Base-by-base conservation (phyloP, 1,140 invertebrate genomes). In the Euura lappo region DNA sequence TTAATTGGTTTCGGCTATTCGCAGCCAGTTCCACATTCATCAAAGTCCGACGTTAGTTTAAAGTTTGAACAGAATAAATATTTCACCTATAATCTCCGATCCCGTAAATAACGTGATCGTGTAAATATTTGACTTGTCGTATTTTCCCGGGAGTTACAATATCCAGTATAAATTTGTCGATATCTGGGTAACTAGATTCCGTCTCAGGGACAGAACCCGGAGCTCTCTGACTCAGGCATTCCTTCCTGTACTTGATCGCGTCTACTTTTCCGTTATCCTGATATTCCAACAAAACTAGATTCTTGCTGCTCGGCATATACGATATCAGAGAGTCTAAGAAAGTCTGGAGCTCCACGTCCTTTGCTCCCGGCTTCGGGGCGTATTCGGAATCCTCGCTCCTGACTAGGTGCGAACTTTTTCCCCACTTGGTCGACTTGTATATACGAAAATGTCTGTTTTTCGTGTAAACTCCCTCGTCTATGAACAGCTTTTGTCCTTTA, bases 361-460 rank as follows among this genome's bases (percentile, higher is more conserved):
- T 78, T 5, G 64, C n/a, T 10, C 75, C 46, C 6, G 75, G 72
- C 11, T 70, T 71, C 7, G 80, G 75, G 69, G 76, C 68, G 75
- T 89, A 93, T 71, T 82, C 79, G 75, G 90, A 91, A 65, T 90
- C 85, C 5, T 74, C 3, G 51, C 91, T 88, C 2, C 91, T 46
- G 28, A 85, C 47, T 6, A 94, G 81, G 51, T 90, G 88, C 45
- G 89, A 86, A 47, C 88, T 85, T 85, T 93, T 93, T 1, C 90
- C 89, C 78, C 87, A 87, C 78, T 94, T 94, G 0, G 90, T 90
- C 3, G 92, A 93, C 68, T 89, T 84, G 68, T 87, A 93, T n/a
- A 93, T 73, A 66, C 93, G 85, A 78, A 94, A 94, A 80, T 93
- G 93, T 73, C 93, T 81, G 77, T 93, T 94, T 84, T 89, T 93